Base-by-base conservation (phyloP, 2,113 vertebrate genomes). In the Rhinogobius similis region DNA sequence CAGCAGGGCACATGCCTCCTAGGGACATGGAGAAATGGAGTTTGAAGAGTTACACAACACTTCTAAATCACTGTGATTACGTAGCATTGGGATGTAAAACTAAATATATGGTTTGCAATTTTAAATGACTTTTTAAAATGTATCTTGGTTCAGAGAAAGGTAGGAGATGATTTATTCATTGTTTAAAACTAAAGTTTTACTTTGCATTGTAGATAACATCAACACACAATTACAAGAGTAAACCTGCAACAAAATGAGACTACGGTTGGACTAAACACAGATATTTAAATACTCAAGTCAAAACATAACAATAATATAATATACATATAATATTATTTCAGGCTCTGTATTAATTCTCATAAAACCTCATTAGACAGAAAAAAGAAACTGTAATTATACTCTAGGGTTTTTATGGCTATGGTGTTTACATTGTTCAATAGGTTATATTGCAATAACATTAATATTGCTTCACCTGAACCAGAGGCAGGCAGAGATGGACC, bases 1-100 rank as follows among this genome's bases (percentile, higher is more conserved):
- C 78, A 99, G 81, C 70, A 92, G 74, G 2, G 95, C 94, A 61
- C 96, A 98, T 0, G 94, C 94, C 85, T 98, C 98, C 98, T 99
- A 87, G 80, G 87, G 75, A 77, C 44, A 82, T 58, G 41, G 10
- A 62, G 27, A 50, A 50, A 68, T 41, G 0, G 32, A 41, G 44
- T 80, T 58, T 73, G 8, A 50, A 21, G 20, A 50, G 8, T 50
- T 50, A 50, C 46, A 50, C 46, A 50, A 46, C 20, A 46, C 43
- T 18, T 46, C 5, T 46, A 18, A 46, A 46, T 46, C 43, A 46
- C 7, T 20, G 16, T 46, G 14, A 20, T 46, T 43, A 46, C 43
- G 18, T 46, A 7, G 16, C 16, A 20, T 7, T 46, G 43, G 16
- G 3, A 36, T 36, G 29, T 36, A 7, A 7, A 46, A 20, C 43